Conservation (phyloP, 92 coral and sea anemone genomes). For the Micromussa lordhowensis region DNA sequence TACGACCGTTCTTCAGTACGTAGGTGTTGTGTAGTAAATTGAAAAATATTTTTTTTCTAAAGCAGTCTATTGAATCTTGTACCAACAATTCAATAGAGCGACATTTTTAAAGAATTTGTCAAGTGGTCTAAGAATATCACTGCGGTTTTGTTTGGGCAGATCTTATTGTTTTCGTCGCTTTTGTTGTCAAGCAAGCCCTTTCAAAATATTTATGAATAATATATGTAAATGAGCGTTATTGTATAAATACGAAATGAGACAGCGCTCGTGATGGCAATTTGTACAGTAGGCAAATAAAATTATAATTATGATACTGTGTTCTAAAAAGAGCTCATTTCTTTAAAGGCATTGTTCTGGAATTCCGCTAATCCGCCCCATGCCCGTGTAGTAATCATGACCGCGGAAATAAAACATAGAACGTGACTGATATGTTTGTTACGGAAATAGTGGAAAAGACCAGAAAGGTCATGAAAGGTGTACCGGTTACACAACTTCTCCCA, state of each 20-base stretch:
- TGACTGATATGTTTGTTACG: background rate
- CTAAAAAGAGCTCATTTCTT: background rate
- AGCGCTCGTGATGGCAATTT: background rate
- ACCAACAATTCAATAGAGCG: conserved; percentile 18
- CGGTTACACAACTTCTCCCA: no score
- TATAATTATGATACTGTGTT: background rate
- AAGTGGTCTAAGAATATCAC: background rate
- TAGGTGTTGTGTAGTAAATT: conserved; percentile 21
- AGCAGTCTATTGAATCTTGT: background rate
- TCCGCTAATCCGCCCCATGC: background rate
- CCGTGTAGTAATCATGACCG: no score
- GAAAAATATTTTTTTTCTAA: background rate
- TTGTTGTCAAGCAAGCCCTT: background rate
- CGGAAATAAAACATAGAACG: background rate
- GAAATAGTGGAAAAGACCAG: background rate
- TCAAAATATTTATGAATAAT: conserved; percentile 8
- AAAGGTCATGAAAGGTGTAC: background rate
- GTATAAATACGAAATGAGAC: background rate
- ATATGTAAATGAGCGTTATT: background rate
- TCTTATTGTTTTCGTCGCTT: background rate
- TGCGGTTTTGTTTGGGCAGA: background rate
- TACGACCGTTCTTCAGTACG: conserved; percentile 36
- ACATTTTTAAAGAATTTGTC: conserved; percentile 6
- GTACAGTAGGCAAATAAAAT: background rate
- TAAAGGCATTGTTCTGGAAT: background rate